Percentiles rank a stretch among this genome's conserved stretches.
Conservation (phyloP, 2,113 vertebrate genomes). For the Perognathus longimembris region DNA sequence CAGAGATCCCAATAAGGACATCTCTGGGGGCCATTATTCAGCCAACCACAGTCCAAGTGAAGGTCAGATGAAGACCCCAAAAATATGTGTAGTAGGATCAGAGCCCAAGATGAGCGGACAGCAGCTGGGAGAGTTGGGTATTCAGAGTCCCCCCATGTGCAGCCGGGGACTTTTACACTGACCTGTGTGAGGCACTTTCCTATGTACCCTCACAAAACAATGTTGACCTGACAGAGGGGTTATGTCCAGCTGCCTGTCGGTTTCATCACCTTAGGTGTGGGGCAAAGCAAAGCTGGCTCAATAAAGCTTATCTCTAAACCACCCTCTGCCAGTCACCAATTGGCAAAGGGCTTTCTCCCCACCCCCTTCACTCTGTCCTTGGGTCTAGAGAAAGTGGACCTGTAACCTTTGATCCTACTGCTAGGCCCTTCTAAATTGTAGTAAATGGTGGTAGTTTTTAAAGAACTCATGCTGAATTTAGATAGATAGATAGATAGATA, state of each 20-base stretch:
- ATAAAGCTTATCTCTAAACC: conserved; percentile 25
- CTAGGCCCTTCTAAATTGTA: not conserved
- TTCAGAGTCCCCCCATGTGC: not conserved
- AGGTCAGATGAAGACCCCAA: not conserved
- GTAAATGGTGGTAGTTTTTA: not conserved
- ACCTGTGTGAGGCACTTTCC: not conserved
- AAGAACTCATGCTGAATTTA: not conserved
- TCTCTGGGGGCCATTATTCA: conserved; percentile 15
- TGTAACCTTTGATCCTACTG: not conserved
- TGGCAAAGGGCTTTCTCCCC: conserved; percentile 1
- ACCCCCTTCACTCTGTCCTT: conserved; percentile 25
- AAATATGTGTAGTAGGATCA: not conserved
- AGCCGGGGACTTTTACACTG: not conserved
- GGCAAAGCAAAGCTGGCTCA: conserved; percentile 7
- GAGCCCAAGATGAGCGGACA: not conserved
- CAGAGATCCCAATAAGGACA: not conserved
- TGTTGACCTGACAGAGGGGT: conserved; percentile 2
- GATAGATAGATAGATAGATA: too few relatives aligned
- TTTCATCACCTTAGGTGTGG: conserved; percentile 64
- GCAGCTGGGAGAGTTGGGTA: accelerated
- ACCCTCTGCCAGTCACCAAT: not conserved
- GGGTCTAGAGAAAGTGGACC: not conserved
- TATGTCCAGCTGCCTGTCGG: not conserved
- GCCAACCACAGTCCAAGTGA: not conserved
- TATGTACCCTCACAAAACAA: not conserved